phyloP scores from a whole-genome alignment of 2,113 vertebrate species.

The Bubo bubo region DNA sequence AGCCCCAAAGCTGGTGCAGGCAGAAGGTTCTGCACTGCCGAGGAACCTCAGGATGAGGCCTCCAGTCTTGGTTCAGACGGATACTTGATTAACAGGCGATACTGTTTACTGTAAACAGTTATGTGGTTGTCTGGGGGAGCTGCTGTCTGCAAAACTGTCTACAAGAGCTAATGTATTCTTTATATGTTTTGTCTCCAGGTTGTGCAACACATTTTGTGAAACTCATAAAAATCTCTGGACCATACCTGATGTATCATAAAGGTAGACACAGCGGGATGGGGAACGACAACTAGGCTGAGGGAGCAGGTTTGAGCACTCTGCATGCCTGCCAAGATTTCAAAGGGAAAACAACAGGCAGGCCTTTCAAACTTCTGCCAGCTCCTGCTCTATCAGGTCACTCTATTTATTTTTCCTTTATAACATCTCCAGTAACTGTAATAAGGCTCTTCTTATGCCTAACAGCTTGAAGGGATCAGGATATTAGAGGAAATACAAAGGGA shows the following conservation, averaged over 20 bases:
- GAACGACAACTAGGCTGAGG: not conserved
- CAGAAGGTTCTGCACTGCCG: not conserved
- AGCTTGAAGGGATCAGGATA: not conserved
- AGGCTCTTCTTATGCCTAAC: slow-evolving; percentile 49
- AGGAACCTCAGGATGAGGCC: not conserved
- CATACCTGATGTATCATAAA: not conserved
- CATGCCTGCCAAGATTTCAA: slow-evolving; percentile 41
- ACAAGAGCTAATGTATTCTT: not conserved
- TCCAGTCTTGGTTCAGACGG: not conserved
- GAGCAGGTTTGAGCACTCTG: slow-evolving; percentile 19
- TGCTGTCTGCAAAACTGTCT: slow-evolving; percentile 24
- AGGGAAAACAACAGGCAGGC: slow-evolving; percentile 14
- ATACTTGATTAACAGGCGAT: not conserved
- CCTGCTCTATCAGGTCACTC: slow-evolving; percentile 5
- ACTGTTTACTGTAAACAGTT: slow-evolving; percentile 4
- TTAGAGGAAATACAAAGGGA: slow-evolving; percentile 27
- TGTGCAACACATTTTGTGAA: slow-evolving; percentile 18
- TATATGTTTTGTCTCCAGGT: slow-evolving; percentile 38
- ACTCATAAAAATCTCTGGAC: slow-evolving; percentile 20
- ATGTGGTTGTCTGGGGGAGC: not conserved
- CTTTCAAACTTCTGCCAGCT: slow-evolving; percentile 40
- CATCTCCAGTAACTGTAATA: slow-evolving; percentile 60
- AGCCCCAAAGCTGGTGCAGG: not conserved
- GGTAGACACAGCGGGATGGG: not conserved
- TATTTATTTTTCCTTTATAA: slow-evolving; percentile 27